Percentiles rank a stretch among this genome's conserved stretches.
phyloP scores from a whole-genome alignment of 2,113 vertebrate species.

The Taxidea taxus region DNA sequence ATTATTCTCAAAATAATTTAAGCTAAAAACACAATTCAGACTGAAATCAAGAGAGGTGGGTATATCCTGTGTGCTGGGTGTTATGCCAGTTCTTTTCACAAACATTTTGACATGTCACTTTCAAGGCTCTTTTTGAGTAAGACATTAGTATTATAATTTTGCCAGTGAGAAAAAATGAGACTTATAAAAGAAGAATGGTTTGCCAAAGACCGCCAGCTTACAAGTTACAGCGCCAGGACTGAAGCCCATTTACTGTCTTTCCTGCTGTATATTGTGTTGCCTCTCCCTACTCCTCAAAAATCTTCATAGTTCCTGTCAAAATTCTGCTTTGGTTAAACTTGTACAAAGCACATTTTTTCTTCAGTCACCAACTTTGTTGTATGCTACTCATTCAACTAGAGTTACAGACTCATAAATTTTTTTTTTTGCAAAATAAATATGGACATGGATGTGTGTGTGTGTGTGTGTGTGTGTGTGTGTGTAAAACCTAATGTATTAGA shows the following conservation, averaged over 20 bases:
- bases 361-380: neutral
- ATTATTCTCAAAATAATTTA: neutral
- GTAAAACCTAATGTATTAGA: neutral
- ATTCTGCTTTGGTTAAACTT: neutral
- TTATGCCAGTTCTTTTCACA: neutral
- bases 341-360: neutral
- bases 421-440: neutral
- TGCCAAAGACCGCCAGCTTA: neutral
- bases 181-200: neutral
- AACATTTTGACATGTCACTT: neutral
- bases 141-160: neutral
- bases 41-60: neutral
- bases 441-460: neutral
- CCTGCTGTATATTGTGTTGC: neutral
- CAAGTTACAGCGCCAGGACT: neutral
- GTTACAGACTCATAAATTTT: neutral
- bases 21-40: neutral
- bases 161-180: neutral
- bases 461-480: neutral
- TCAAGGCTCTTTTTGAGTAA: constrained; percentile 10
- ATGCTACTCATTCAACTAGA: neutral
- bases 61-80: neutral
- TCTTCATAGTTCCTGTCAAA: constrained; percentile 18
- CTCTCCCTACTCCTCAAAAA: neutral
- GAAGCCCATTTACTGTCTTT: neutral